Conservation (phyloP, 2,113 vertebrate species). For the Brachyistius frenatus region DNA sequence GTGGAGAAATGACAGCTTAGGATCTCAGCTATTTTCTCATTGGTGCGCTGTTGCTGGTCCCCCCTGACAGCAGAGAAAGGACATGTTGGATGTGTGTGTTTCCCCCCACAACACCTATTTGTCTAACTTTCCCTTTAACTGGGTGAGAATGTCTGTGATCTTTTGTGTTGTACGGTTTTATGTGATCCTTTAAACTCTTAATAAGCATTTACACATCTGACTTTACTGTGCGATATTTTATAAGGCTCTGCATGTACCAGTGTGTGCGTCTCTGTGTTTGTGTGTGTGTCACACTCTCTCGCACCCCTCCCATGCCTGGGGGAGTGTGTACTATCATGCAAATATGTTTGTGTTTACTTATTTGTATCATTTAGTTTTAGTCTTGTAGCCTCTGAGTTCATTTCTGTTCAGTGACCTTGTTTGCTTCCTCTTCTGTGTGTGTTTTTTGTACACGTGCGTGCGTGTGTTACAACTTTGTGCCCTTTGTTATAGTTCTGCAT, state of each 20-base stretch:
- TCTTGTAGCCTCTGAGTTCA: not conserved
- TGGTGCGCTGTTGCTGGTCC: conserved; percentile 21
- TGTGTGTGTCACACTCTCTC: not conserved
- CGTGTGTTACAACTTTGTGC: not conserved
- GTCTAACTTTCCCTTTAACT: conserved; percentile 28
- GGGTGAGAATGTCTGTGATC: not conserved
- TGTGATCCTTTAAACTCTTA: conserved; percentile 33
- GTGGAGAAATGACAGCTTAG: conserved; percentile 76
- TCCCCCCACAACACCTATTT: not conserved
- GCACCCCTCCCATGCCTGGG: not conserved
- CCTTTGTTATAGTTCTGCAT: conserved; percentile 24
- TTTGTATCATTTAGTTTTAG: not conserved
- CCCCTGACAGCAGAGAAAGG: conserved; percentile 23
- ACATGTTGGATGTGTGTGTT: conserved; percentile 26
- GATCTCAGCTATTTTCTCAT: conserved; percentile 48
- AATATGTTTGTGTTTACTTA: conserved; percentile 23
- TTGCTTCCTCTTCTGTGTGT: conserved; percentile 15
- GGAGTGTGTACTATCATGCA: conserved; percentile 4
- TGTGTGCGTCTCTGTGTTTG: not conserved
- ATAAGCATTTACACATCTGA: conserved; percentile 38
- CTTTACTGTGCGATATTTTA: conserved; percentile 25
- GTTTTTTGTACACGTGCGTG: not conserved
- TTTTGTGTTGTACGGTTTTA: conserved; percentile 12
- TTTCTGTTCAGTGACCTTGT: conserved; percentile 13
- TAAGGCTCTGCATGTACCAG: not conserved